Percentiles rank a stretch among this genome's conserved stretches.
Evolutionary conservation across 2,113 vertebrate species (phyloP).

Genomic region (Hemibagrus wyckioides): DNA sequence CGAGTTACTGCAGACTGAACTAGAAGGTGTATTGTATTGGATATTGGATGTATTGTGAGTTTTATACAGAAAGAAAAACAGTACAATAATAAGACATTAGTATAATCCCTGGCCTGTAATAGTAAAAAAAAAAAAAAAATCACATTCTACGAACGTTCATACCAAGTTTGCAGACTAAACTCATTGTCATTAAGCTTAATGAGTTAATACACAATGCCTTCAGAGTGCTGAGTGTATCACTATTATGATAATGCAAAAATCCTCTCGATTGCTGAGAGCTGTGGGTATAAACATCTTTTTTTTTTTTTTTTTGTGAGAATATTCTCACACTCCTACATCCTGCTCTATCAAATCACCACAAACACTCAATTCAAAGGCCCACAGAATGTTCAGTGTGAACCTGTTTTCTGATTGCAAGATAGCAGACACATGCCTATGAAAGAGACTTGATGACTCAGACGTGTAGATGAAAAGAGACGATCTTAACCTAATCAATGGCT

Average conservation of each 20-base stretch:
- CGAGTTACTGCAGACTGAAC: background rate
- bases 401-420: slow-evolving; percentile 36
- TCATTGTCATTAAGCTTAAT: slow-evolving; percentile 13
- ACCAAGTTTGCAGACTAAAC: slow-evolving; percentile 14
- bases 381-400: slow-evolving; percentile 33
- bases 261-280: background rate
- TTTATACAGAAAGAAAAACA: background rate
- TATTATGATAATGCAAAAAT: slow-evolving; percentile 28
- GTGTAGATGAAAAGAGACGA: slow-evolving; percentile 33
- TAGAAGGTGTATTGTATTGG: background rate
- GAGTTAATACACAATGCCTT: slow-evolving; percentile 17
- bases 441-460: slow-evolving; percentile 50
- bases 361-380: background rate
- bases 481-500: slow-evolving; percentile 49
- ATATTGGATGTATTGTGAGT: background rate
- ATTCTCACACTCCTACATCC: background rate
- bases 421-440: slow-evolving; percentile 23
- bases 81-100: background rate
- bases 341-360: background rate
- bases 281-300: slow-evolving; percentile 4
- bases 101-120: background rate
- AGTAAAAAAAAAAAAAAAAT: too few species aligned
- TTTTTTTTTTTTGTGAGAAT: background rate
- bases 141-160: slow-evolving; percentile 4
- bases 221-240: background rate